A percentile compares a stretch with the other conserved stretches of the same genome.
phyloP scores from a whole-genome alignment of 1,140 invertebrate species.

The Aethina tumida region DNA sequence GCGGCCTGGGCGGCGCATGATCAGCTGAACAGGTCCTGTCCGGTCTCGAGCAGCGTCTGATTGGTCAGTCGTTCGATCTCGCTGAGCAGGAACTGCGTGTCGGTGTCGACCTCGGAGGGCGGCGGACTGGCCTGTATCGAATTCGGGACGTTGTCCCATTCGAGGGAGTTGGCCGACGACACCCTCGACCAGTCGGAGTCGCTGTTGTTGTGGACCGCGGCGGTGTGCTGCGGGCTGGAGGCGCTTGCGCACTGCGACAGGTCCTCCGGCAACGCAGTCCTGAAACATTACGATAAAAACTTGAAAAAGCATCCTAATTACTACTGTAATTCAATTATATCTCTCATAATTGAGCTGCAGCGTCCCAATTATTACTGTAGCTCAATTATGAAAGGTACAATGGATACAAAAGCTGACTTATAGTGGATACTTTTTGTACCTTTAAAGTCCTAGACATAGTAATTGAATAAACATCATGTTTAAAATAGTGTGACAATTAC shows the following conservation, averaged over 20 bases:
- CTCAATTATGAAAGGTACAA: no score
- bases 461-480: no score
- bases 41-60: conserved; percentile 43
- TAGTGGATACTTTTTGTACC: no score
- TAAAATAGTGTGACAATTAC: conserved; percentile 20
- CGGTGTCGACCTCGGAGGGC: conserved; percentile 38
- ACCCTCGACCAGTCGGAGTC: conserved; percentile 42
- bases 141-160: conserved; percentile 45
- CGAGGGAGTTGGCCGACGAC: conserved; percentile 44
- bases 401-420: no score
- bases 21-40: conserved; percentile 31
- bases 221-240: conserved; percentile 16
- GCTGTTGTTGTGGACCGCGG: conserved; percentile 11
- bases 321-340: no score
- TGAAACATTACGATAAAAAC: no score
- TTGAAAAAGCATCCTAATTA: no score
- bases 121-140: conserved; percentile 26
- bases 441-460: no score
- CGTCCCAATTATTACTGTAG: no score
- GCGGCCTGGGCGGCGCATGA: conserved; percentile 12
- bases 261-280: conserved; percentile 17
- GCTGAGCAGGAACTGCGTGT: conserved; percentile 42
- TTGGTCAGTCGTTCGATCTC: conserved; percentile 45
- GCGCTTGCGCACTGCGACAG: conserved; percentile 15
- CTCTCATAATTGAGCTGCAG: no score